A percentile compares a stretch with the other conserved stretches of the same genome.
Evolutionary conservation across 2,113 vertebrate genomes (phyloP).

Genomic region (Crotalus helleri): DNA sequence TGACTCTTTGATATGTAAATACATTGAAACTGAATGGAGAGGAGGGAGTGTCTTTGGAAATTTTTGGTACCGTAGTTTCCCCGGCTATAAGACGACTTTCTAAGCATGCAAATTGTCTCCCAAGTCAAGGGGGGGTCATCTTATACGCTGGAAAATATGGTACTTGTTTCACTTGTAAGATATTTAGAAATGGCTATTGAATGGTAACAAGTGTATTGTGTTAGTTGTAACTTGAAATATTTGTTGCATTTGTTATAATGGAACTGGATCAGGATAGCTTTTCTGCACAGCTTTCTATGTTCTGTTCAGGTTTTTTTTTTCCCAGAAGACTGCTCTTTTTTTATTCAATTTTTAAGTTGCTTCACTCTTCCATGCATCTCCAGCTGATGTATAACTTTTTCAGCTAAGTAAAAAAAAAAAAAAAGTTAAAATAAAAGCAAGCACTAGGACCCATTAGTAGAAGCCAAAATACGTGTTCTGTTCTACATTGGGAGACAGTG

Average conservation of each 20-base stretch:
- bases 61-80: slow-evolving; percentile 22
- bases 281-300: accelerated
- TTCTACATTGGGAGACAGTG: background rate
- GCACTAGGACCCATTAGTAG: background rate
- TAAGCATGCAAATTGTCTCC: too few species aligned
- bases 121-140: too few species aligned
- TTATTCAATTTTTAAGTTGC: slow-evolving; percentile 22
- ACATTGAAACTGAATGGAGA: slow-evolving; percentile 55
- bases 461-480: background rate
- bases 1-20: slow-evolving; percentile 56
- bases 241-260: background rate
- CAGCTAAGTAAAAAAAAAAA: background rate
- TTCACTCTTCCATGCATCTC: background rate
- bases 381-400: background rate
- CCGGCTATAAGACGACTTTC: too few species aligned
- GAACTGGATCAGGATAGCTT: background rate
- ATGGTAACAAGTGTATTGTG: background rate
- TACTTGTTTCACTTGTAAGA: slow-evolving; percentile 33
- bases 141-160: too few species aligned
- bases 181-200: slow-evolving; percentile 22
- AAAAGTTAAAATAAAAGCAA: background rate
- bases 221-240: background rate
- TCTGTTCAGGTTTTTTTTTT: background rate
- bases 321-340: background rate
- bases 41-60: slow-evolving; percentile 48